Conservation (phyloP, 2,113 vertebrate species). For the Xyrauchen texanus region DNA sequence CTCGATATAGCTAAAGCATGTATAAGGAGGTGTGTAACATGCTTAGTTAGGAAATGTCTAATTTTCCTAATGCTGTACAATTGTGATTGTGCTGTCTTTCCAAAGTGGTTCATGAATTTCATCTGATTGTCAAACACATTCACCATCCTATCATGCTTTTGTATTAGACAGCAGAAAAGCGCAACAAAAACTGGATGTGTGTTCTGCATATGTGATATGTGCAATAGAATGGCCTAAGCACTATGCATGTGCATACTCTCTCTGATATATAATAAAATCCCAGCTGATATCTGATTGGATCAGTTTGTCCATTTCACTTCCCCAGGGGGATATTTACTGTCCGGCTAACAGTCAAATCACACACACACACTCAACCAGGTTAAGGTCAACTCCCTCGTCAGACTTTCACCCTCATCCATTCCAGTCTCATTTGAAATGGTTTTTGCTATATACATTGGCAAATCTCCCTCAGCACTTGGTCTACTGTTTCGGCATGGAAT, state of each 20-base stretch:
- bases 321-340: conserved; percentile 43
- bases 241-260: conserved; percentile 24
- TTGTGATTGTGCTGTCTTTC: too few species aligned
- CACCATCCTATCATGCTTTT: too few species aligned
- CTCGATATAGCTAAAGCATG: too few species aligned
- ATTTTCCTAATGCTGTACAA: too few species aligned
- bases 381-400: background rate
- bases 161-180: too few species aligned
- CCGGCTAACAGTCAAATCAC: conserved; percentile 35
- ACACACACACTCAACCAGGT: background rate
- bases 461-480: background rate
- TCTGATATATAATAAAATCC: conserved; percentile 48
- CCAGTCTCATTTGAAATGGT: background rate
- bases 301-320: conserved; percentile 25
- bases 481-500: background rate
- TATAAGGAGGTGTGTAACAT: too few species aligned
- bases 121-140: too few species aligned
- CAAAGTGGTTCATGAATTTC: too few species aligned
- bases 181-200: background rate
- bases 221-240: conserved; percentile 24
- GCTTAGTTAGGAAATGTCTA: too few species aligned
- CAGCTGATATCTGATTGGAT: conserved; percentile 47
- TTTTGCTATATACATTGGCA: background rate
- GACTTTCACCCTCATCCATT: conserved; percentile 19
- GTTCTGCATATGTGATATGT: background rate